These are phyloP conservation scores for Agelas oroides DNA, from an alignment of 37 sponge, comb jelly and placozoan genomes.

Conservation along the genomic window DNA sequence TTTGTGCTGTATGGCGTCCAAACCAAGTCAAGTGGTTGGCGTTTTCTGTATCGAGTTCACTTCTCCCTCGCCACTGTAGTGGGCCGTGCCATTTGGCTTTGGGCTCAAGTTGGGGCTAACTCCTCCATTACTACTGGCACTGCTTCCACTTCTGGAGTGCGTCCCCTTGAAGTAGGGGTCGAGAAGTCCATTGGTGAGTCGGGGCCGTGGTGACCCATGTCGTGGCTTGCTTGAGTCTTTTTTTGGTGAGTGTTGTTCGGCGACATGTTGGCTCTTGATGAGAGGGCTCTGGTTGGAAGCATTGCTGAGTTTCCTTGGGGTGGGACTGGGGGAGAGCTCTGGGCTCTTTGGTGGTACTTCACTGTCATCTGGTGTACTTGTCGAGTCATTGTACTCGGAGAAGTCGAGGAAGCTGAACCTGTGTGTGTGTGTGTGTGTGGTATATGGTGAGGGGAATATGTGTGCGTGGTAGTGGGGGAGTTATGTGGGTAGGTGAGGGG, in stretches of 20 bases:
- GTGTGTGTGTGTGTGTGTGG: not conserved
- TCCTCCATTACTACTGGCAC: not conserved
- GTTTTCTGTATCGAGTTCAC: no score
- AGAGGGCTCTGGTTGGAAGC: slow-evolving; percentile 18
- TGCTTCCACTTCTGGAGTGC: slow-evolving; percentile 4
- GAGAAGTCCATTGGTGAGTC: slow-evolving; percentile 6
- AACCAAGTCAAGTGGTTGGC: no score
- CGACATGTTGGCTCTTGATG: not conserved
- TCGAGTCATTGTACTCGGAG: slow-evolving; percentile 8
- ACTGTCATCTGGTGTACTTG: not conserved
- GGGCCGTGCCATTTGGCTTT: no score
- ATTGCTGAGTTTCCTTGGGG: not conserved
- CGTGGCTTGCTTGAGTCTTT: not conserved
- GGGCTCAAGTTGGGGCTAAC: not conserved
- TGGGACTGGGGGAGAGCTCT: not conserved
- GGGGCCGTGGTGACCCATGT: not conserved
- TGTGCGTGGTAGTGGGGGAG: not conserved
- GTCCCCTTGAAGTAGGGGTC: slow-evolving; percentile 14
- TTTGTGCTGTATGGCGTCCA: no score
- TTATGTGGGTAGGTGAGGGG: not conserved
- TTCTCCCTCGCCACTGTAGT: no score
- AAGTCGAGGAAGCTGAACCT: slow-evolving; percentile 57
- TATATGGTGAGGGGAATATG: no score
- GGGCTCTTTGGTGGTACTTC: no score
- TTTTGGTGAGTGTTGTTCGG: not conserved